Base-by-base conservation (phyloP, 2,888 invertebrate genomes). In the Drosophila cognata region DNA sequence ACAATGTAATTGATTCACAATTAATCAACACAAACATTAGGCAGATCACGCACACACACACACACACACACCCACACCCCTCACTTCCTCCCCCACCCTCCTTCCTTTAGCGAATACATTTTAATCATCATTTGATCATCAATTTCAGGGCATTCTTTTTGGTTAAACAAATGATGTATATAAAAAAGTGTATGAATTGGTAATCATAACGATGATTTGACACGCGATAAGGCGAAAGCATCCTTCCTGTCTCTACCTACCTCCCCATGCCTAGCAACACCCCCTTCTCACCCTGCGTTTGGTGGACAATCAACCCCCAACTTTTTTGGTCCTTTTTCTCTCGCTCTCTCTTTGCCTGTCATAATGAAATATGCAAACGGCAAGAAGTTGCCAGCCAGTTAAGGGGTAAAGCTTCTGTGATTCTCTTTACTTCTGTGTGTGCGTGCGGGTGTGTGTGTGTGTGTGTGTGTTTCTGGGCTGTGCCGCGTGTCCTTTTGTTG, bases 151-250 rank as follows among this genome's bases (percentile, higher is more conserved):
- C 82, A 48, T 68, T 61, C 70, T 61, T 18, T 25, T 56, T 68
- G 65, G 31, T 80, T 58, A 70, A 69, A 74, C 71, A 81, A 81
- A 81, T 75, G 79, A 41, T 62, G 71, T 63, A 76, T 57, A 74
- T 70, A 80, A 72, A 65, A 36, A 36, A 41, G 38, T 57, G 43
- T 28, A 31, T 43, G 52, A 33, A 50, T 46, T n/a, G 58, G 51
- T 57, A 87, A 91, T 91, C 88, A 91, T 90, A 88, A 90, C 80
- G 88, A 90, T 91, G 88, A 91, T 91, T 85, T 88, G 90, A 89
- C 91, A 91, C 89, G 91, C 91, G 91, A 89, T 91, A 90, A 84
- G 75, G 76, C 72, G 71, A 25, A 55, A 64, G 69, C 74, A 64
- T 73, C 74, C 72, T 52, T 65, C 36, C 41, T 52, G 50, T 56